Conservation (phyloP, 2,888 invertebrate species). For the Brachyopa scutellaris region DNA sequence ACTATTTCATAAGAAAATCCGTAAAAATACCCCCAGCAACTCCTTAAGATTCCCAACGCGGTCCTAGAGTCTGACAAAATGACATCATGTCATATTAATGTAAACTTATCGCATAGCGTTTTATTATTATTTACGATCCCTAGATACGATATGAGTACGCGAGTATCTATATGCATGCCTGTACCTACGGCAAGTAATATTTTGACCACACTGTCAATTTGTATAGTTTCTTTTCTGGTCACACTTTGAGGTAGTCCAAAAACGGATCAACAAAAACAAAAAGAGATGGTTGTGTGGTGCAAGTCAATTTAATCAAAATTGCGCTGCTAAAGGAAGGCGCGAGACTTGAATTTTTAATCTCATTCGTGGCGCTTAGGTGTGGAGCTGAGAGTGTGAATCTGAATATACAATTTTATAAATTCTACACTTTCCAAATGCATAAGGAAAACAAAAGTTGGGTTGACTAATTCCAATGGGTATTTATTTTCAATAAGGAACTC, state of each 20-base stretch:
- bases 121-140: slow-evolving; percentile 36
- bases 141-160: too few species aligned
- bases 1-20: slow-evolving; percentile 1
- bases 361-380: slow-evolving; percentile 61
- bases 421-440: slow-evolving; percentile 48
- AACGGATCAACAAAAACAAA: slow-evolving; percentile 62
- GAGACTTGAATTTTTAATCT: slow-evolving; percentile 63
- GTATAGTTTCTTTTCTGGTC: slow-evolving; percentile 52
- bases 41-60: slow-evolving; percentile 61
- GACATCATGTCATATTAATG: slow-evolving; percentile 72
- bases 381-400: slow-evolving; percentile 28
- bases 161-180: background rate
- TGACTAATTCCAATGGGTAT: slow-evolving; percentile 38
- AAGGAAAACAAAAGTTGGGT: slow-evolving; percentile 32
- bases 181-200: slow-evolving; percentile 1
- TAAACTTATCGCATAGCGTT: slow-evolving; percentile 50
- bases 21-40: slow-evolving; percentile 13
- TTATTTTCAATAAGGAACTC: slow-evolving; percentile 34
- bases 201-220: slow-evolving; percentile 15
- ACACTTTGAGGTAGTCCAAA: slow-evolving; percentile 60
- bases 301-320: slow-evolving; percentile 60
- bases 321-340: slow-evolving; percentile 49
- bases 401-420: slow-evolving; percentile 16
- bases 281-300: slow-evolving; percentile 6
- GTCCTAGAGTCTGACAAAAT: slow-evolving; percentile 57